Percentiles rank a stretch among this genome's conserved stretches.
phyloP scores from a whole-genome alignment of 2,888 invertebrate species.

The Phorcus lineatus region DNA sequence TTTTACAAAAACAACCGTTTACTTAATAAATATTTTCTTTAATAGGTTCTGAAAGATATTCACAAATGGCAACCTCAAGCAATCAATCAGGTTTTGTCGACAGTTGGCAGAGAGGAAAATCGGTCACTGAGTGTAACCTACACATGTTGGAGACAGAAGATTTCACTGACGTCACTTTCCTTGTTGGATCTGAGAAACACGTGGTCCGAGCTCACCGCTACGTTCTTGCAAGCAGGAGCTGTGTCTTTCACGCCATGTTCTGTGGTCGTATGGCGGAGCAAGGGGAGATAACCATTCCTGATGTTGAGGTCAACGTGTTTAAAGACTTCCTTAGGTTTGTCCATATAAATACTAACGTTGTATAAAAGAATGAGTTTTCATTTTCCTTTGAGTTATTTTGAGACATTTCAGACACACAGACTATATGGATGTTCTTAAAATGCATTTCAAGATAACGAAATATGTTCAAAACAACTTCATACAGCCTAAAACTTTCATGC shows the following conservation, averaged over 20 bases:
- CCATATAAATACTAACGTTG: no score
- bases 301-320: not conserved
- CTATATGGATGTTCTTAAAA: no score
- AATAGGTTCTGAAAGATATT: no score
- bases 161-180: slow-evolving; percentile 45
- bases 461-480: no score
- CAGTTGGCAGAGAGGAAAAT: not conserved
- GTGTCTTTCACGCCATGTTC: slow-evolving; percentile 26
- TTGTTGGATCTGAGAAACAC: slow-evolving; percentile 33
- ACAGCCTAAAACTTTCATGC: no score
- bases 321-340: not conserved
- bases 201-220: slow-evolving; percentile 45
- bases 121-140: not conserved
- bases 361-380: no score
- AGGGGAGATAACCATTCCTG: not conserved
- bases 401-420: no score
- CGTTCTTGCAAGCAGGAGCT: slow-evolving; percentile 40
- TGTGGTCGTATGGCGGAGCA: not conserved
- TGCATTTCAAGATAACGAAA: no score
- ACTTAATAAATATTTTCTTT: no score
- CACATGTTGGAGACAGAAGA: not conserved
- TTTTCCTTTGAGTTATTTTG: no score
- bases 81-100: not conserved
- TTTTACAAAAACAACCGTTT: no score
- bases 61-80: no score